These are phyloP conservation scores for Cylindroiulus punctatus DNA, from an alignment of 2,888 invertebrate genomes.

Conservation along the genomic window DNA sequence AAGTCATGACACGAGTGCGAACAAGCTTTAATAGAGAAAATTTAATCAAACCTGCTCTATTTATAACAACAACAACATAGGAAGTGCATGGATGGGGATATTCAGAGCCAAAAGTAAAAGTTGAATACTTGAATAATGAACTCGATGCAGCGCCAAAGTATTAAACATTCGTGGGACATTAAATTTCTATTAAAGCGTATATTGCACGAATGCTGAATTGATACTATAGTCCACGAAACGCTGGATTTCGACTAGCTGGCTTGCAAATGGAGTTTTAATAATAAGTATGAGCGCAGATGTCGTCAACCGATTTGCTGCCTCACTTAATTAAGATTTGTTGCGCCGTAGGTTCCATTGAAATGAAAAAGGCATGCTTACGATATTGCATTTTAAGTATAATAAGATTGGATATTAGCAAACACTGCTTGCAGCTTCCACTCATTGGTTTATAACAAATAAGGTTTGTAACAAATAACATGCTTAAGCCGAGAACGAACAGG, in stretches of 20 bases:
- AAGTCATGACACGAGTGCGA: not conserved
- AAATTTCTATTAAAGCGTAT: not conserved
- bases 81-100: not conserved
- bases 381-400: not conserved
- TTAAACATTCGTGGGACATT: not conserved
- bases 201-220: not conserved
- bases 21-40: not conserved
- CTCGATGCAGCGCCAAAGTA: not conserved
- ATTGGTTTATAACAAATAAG: too few relatives aligned
- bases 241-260: not conserved
- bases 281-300: not conserved
- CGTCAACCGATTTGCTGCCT: not conserved
- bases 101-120: not conserved
- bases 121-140: not conserved
- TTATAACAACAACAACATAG: not conserved
- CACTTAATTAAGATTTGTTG: not conserved
- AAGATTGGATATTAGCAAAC: not conserved
- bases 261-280: not conserved
- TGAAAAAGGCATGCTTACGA: not conserved
- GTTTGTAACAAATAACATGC: too few relatives aligned
- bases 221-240: not conserved
- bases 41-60: not conserved
- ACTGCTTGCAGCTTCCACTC: not conserved
- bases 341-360: not conserved
- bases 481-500: too few relatives aligned